Base-by-base conservation (phyloP, 2,797 vertebrate species). In the Novumbra hubbsi region DNA sequence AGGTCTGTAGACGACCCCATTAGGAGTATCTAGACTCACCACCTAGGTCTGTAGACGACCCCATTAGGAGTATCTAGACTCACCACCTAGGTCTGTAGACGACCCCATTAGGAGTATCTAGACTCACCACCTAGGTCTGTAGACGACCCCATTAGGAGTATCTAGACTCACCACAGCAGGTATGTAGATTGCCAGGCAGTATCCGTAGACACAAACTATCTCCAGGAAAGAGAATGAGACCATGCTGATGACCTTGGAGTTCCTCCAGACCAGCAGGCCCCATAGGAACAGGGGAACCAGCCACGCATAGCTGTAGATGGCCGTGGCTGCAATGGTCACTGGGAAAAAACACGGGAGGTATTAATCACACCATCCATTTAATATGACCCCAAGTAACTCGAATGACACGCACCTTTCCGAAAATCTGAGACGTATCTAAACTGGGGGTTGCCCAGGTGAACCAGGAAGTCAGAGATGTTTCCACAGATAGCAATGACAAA, bases 201-300 rank as follows among this genome's bases (percentile, higher is more conserved):
- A 99, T 81, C 98, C 98, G 0, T 99, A 99, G 0, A 96, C 96
- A 49, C 98, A 99, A 78, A 97, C 94, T 0, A 98, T 96, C 92
- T 99, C 96, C 92, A 99, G 92, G 77, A 99, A 99, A 0, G 97
- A 97, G 78, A 98, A 99, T 30, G 96, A 96, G 76, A 99, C 96
- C 24, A 96, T 91, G 88, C 90, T 97, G 93, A 97, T 91, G 71
- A 96, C 92, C 90, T 95, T 98, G 83, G 89, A 96, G 90, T 94
- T 98, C 89, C 98, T 94, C 98, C 98, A 99, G 60, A 96, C 84
- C 76, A 99, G 91, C 81, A 98, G 94, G 49, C 96, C 95, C 98
- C 98, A 99, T 68, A 99, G 93, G n/a, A 90, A 95, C 0, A 99
- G 94, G 50, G 98, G 98, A 78, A 98, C 94, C 17, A 99, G 90